Conservation (phyloP, 2,113 vertebrate genomes). For the Siniperca chuatsi region DNA sequence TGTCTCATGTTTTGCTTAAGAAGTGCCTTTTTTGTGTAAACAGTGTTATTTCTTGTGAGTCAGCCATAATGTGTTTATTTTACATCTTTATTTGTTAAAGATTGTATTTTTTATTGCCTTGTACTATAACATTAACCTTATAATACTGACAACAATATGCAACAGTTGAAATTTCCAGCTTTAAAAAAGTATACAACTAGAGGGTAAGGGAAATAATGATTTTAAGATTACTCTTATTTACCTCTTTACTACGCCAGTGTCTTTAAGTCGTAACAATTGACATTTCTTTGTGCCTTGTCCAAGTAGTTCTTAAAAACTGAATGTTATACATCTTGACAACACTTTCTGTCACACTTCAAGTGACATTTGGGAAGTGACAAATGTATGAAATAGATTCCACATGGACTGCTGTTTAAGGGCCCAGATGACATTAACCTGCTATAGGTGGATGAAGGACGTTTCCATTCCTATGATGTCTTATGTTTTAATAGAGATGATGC, state of each 20-base stretch:
- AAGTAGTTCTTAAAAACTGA: conserved; percentile 30
- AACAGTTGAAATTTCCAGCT: conserved; percentile 45
- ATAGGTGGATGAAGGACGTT: conserved; percentile 56
- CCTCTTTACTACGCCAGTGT: conserved; percentile 19
- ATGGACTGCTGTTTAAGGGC: conserved; percentile 46
- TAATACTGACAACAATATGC: conserved; percentile 69
- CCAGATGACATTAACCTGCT: conserved; percentile 29
- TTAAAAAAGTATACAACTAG: conserved; percentile 20
- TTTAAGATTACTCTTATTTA: conserved; percentile 27
- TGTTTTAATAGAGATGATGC: conserved; percentile 6
- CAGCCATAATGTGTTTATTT: conserved; percentile 71
- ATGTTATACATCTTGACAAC: conserved; percentile 56
- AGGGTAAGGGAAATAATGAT: conserved; percentile 10
- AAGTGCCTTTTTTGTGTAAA: conserved; percentile 83
- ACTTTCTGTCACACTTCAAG: conserved; percentile 56
- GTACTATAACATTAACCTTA: conserved; percentile 69
- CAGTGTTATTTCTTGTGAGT: conserved; percentile 81
- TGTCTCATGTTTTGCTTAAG: conserved; percentile 54
- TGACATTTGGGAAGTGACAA: conserved; percentile 61
- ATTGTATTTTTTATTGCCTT: conserved; percentile 68
- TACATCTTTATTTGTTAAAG: conserved; percentile 59
- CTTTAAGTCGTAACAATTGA: conserved; percentile 18
- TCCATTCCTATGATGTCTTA: conserved; percentile 12
- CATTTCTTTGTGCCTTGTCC: conserved; percentile 25
- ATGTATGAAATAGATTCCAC: conserved; percentile 55